Percentiles rank a stretch among this genome's conserved stretches.
phyloP scores from a whole-genome alignment of 2,888 invertebrate genomes.

The Drosophila rubida region DNA sequence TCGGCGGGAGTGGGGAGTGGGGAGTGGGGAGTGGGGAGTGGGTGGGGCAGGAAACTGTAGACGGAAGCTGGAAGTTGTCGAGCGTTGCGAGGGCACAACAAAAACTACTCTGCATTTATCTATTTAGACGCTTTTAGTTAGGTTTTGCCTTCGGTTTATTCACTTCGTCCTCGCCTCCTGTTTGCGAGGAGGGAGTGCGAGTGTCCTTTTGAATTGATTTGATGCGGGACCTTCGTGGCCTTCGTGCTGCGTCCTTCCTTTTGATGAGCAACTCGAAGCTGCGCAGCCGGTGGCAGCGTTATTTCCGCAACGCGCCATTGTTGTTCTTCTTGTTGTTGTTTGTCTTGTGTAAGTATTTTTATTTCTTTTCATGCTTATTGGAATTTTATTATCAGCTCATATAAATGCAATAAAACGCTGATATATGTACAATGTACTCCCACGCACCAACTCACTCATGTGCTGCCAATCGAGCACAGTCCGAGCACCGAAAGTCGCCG shows the following conservation, averaged over 20 bases:
- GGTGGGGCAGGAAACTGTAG: neutral
- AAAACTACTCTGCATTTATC: slow-evolving; percentile 64
- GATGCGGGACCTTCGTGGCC: no score
- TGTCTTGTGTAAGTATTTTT: slow-evolving; percentile 71
- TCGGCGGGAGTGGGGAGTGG: slow-evolving; percentile 28
- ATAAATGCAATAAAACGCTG: slow-evolving; percentile 75
- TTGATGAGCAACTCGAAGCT: slow-evolving; percentile 36
- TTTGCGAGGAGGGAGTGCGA: neutral
- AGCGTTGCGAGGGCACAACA: slow-evolving; percentile 25
- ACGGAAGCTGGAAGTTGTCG: slow-evolving; percentile 11
- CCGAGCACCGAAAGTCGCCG: slow-evolving; percentile 5
- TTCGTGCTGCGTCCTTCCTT: slow-evolving; percentile 34
- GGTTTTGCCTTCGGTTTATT: slow-evolving; percentile 51
- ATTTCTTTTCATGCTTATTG: slow-evolving; percentile 75
- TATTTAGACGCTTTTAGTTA: slow-evolving; percentile 76
- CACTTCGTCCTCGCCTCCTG: neutral
- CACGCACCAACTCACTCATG: slow-evolving; percentile 12
- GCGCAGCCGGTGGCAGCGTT: slow-evolving; percentile 27
- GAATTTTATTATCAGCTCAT: slow-evolving; percentile 80
- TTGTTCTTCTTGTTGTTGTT: slow-evolving; percentile 51
- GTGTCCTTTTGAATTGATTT: slow-evolving; percentile 63
- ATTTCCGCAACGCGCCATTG: slow-evolving; percentile 39
- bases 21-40: slow-evolving; percentile 13
- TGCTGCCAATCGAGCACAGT: slow-evolving; percentile 21
- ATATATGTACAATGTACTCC: slow-evolving; percentile 37